Percentiles rank a stretch among this genome's conserved stretches.
Conservation (phyloP, 1,140 invertebrate species). For the Coelopa frigida region DNA sequence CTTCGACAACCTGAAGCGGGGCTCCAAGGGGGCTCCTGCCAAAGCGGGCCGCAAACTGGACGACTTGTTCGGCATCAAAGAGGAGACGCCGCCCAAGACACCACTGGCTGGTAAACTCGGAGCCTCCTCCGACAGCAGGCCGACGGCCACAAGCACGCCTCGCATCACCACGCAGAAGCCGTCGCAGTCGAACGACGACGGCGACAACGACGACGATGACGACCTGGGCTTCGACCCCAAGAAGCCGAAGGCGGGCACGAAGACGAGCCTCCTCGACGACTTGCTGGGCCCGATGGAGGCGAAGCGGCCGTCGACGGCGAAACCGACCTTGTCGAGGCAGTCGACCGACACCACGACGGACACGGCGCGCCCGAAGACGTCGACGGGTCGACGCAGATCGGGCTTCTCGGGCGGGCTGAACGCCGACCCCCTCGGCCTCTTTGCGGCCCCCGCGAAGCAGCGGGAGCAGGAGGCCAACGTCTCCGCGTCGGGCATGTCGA, state of each 20-base stretch:
- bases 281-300: constrained; percentile 13
- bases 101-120: no score
- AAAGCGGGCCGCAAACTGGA: constrained; percentile 29
- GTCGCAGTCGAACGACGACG: neutral
- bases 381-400: constrained; percentile 31
- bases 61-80: constrained; percentile 40
- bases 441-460: constrained; percentile 13
- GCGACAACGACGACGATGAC: constrained; percentile 31
- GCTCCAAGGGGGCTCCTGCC: constrained; percentile 5
- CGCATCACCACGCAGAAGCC: constrained; percentile 29
- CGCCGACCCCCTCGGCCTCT: constrained; percentile 34
- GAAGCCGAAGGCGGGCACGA: constrained; percentile 27
- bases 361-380: constrained; percentile 33
- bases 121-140: constrained; percentile 4
- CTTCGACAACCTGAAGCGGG: constrained; percentile 42
- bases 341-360: constrained; percentile 41
- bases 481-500: constrained; percentile 31
- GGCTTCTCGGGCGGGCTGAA: constrained; percentile 21
- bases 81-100: constrained; percentile 25
- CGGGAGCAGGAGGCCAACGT: constrained; percentile 24
- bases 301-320: constrained; percentile 20
- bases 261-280: constrained; percentile 19
- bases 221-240: constrained; percentile 43
- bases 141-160: constrained; percentile 23
- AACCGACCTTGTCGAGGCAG: constrained; percentile 29